Percentiles rank a stretch among this genome's conserved stretches.
Conservation (phyloP, 2,888 invertebrate species). For the Rapana venosa region DNA sequence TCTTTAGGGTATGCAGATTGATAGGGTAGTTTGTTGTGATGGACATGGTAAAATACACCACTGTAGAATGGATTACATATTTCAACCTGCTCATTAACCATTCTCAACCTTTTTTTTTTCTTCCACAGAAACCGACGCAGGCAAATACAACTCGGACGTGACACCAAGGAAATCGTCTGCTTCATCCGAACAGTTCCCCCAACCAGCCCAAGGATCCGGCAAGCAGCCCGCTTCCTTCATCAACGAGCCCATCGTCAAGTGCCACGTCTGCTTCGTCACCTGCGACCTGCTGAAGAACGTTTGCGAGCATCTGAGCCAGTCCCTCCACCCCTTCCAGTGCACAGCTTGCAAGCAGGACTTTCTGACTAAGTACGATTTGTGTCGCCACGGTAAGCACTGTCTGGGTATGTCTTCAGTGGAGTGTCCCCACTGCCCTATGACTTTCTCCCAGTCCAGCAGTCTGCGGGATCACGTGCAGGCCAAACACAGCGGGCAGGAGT, state of each 20-base stretch:
- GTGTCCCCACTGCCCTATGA: not conserved
- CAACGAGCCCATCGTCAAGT: not conserved
- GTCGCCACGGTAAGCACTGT: constrained; percentile 35
- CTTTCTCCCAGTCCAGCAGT: constrained; percentile 36
- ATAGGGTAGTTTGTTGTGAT: too few relatives aligned
- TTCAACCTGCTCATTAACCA: too few relatives aligned
- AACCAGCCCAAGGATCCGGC: not conserved
- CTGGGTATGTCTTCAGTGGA: not conserved
- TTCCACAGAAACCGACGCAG: not conserved
- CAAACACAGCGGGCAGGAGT: constrained; percentile 46
- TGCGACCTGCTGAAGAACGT: constrained; percentile 20
- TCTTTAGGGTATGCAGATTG: too few relatives aligned
- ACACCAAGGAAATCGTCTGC: not conserved
- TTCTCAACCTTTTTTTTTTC: not conserved
- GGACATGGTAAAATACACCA: too few relatives aligned
- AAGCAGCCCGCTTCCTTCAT: too few relatives aligned
- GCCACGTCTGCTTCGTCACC: constrained; percentile 7
- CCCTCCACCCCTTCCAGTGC: constrained; percentile 25
- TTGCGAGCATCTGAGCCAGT: constrained; percentile 19
- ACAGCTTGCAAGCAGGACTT: constrained; percentile 14
- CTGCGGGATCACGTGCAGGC: constrained; percentile 47
- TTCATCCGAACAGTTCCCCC: not conserved
- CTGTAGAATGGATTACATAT: too few relatives aligned
- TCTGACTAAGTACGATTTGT: constrained; percentile 28
- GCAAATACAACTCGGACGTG: not conserved